Evolutionary conservation across 1,140 invertebrate genomes (phyloP).

Genomic region (Linepithema humile): DNA sequence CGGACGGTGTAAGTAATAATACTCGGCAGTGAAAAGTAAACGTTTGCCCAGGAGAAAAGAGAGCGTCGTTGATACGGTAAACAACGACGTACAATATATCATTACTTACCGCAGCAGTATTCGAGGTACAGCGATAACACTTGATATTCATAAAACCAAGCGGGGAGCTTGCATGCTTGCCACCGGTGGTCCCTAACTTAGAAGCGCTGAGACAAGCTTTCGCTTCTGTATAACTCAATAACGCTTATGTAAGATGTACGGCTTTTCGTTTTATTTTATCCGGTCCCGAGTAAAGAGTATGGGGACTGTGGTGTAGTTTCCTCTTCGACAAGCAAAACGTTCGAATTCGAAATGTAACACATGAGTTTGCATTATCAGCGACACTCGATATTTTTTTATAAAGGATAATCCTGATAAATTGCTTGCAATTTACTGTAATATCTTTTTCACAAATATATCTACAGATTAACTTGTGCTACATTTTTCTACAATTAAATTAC

Average conservation of each 20-base stretch:
- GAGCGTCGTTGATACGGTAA: conserved; percentile 63
- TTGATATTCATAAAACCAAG: conserved; percentile 58
- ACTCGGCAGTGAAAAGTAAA: conserved; percentile 65
- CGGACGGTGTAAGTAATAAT: conserved; percentile 65
- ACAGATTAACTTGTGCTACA: not conserved
- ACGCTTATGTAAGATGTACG: conserved; percentile 40
- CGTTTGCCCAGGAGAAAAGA: conserved; percentile 65
- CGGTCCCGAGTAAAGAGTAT: not conserved
- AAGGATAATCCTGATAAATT: not conserved
- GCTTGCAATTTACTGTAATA: not conserved
- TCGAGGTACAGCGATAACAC: conserved; percentile 61
- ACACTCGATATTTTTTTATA: too few species aligned
- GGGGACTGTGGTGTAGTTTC: not conserved
- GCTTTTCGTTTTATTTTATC: conserved; percentile 27
- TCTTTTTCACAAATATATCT: not conserved
- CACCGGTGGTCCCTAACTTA: conserved; percentile 2
- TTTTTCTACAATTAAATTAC: not conserved
- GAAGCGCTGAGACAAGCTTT: conserved; percentile 26
- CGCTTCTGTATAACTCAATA: conserved; percentile 49
- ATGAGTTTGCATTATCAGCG: not conserved
- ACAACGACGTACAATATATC: conserved; percentile 58
- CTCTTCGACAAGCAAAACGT: not conserved
- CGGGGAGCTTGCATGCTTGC: conserved; percentile 9
- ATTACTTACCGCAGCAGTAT: not conserved
- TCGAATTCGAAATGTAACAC: not conserved